Percentiles rank a stretch among this genome's conserved stretches.
Evolutionary conservation across 1,140 invertebrate genomes (phyloP).

Genomic region (Pseudomyrmex dendroicus): DNA sequence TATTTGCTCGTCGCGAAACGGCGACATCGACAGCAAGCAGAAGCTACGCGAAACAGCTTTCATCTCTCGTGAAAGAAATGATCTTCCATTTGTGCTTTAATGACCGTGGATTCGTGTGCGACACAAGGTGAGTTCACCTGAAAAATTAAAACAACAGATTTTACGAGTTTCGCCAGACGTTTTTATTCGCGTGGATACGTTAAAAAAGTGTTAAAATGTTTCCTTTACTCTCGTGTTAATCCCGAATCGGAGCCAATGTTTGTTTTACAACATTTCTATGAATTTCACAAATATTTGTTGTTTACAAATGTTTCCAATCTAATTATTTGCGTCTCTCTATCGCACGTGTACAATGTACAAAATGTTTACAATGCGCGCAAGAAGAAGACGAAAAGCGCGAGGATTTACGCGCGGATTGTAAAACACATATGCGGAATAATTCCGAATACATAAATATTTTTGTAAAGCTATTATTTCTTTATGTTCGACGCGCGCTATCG

Average conservation of each 20-base stretch:
- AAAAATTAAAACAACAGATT: conserved; percentile 28
- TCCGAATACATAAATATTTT: conserved; percentile 35
- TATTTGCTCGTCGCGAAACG: background rate
- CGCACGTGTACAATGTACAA: background rate
- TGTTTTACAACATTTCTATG: background rate
- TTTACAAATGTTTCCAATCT: too few relatives aligned
- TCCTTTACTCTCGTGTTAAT: background rate
- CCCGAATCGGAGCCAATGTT: background rate
- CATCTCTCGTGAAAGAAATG: background rate
- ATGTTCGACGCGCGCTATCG: conserved; percentile 9
- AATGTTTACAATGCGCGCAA: background rate
- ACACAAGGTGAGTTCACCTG: conserved; percentile 1
- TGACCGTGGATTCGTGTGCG: background rate
- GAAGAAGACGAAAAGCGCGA: background rate
- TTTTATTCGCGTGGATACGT: too few relatives aligned
- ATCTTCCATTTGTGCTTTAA: background rate
- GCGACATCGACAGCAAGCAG: background rate
- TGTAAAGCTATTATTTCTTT: background rate
- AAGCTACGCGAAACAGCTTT: background rate
- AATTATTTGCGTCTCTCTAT: too few relatives aligned
- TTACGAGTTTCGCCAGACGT: conserved; percentile 1
- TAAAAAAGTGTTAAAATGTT: background rate
- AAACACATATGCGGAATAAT: background rate
- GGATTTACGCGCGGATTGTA: background rate
- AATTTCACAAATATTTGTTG: background rate